These are phyloP conservation scores for Paedocypris sp. DNA, from an alignment of 2,113 vertebrate genomes.

Conservation along the genomic window DNA sequence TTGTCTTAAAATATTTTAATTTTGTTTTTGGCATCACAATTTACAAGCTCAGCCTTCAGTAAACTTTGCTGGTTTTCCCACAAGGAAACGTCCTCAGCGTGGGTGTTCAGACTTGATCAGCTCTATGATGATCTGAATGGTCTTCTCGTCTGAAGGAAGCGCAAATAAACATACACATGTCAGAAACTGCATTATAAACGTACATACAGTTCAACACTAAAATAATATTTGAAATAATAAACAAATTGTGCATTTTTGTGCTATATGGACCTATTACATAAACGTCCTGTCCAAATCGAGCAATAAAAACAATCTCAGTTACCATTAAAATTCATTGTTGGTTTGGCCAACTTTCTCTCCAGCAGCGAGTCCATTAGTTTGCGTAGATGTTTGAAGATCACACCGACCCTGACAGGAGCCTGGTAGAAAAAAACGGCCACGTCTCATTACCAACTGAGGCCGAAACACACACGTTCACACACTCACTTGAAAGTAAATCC, in stretches of 20 bases:
- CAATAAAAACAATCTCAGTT: conserved; percentile 40
- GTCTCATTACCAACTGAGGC: not conserved
- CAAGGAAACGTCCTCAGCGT: conserved; percentile 29
- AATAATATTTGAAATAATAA: too few species aligned
- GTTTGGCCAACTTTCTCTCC: conserved; percentile 86
- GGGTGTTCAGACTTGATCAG: conserved; percentile 76
- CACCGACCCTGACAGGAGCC: conserved; percentile 93
- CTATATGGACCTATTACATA: too few species aligned
- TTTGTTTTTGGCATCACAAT: conserved; percentile 16
- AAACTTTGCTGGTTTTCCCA: not conserved
- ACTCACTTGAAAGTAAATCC: conserved; percentile 92
- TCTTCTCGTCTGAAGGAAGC: conserved; percentile 71
- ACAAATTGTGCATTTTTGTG: too few species aligned
- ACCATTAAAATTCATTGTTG: conserved; percentile 90
- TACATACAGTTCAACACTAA: too few species aligned
- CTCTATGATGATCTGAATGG: conserved; percentile 82
- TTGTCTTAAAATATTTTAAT: conserved; percentile 26
- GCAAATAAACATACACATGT: conserved; percentile 16
- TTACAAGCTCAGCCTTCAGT: not conserved
- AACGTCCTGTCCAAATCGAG: too few species aligned
- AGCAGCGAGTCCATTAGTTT: conserved; percentile 85
- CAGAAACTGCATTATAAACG: too few species aligned
- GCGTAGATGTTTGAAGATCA: conserved; percentile 94
- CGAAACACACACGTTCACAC: not conserved
- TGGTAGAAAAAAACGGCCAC: too few species aligned